Evolutionary conservation across 2,113 vertebrate genomes (phyloP), one percentile per base, ranked within the genome.

Genomic region (Tetraodon nigroviridis): DNA sequence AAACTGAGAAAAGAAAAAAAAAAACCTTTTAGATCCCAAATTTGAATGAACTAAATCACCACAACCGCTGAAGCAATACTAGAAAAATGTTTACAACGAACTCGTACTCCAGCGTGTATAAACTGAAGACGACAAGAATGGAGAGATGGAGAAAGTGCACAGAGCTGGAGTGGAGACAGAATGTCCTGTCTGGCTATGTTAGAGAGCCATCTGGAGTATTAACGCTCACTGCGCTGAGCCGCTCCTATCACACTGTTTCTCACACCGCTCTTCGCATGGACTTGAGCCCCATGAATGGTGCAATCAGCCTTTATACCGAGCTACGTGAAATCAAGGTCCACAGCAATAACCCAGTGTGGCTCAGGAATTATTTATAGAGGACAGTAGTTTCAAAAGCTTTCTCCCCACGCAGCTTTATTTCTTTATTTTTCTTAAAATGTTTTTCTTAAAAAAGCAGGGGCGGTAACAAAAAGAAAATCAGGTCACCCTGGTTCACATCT

Each of bases 201-300:
- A 70, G 79, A 82, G 71, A 87, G 77, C 84, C 86, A 89, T 89
- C 84, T 87, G 84, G 80, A 84, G 85, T 69, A 70, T 82, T 73
- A 75, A 69, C 59, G 18, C 61, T 63, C 55, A 67, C 75, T 83
- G 82, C 53, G 78, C 82, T 79, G 84, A 69, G 76, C 69, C 70
- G 71, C 80, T 81, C 72, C 79, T 60, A 47, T 85, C 83, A 79
- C 69, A 69, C 78, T 70, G 83, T 67, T 84, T 77, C 61, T 73
- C 63, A 71, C 67, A 80, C 69, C 37, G 67, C 76, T 75, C 72
- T 46, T 79, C 72, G 65, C 71, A 54, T 70, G 5, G 71, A 68
- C 67, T 76, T 45, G 19, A 71, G 71, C 79, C 64, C 69, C 66
- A 71, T 32, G 64, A 75, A 67, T 66, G 53, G 65, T 27, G 58